Base-by-base conservation (phyloP, 2,113 vertebrate species). In the Zeus faber region DNA sequence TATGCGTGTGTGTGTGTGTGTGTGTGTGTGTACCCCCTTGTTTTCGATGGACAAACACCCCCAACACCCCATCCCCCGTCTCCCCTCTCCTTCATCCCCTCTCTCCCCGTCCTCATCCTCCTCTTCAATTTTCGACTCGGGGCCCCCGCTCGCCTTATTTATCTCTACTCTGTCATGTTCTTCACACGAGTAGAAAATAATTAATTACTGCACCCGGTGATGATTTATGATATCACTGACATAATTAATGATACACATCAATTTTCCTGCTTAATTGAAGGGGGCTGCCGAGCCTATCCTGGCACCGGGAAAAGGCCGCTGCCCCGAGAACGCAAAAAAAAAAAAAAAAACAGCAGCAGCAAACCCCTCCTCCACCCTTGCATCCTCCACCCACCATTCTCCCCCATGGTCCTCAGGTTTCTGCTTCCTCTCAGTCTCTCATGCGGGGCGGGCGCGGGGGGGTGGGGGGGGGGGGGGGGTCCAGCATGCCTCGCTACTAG, bases 221-320 rank as follows among this genome's bases (percentile, higher is more conserved):
- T 94, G 92, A 96, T 96, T 94, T 95, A 96, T 93, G 92, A 92
- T 94, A 93, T 93, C 89, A 90, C 89, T 94, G 94, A 93, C 86
- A 62, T 96, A 94, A 97, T 95, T 96, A 96, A 96, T 94, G 91
- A 93, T 92, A 92, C 89, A 91, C 91, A 95, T 95, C 92, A 93
- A 91, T 93, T 95, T 95, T 92, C 89, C 86, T 87, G 88, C 83
- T 90, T 94, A 96, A 94, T 89, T 94, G 91, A 94, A 93, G 82
- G 84, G 93, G 84, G 88, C 85, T 82, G 78, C 74, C 72, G 72
- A 73, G 78, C 81, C 81, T 69, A 70, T 76, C 77, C 74, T 77
- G 79, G 79, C 77, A 77, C 77, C 48, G 47, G 68, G 77, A 88
- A 88, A 88, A n/a, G 86, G 83, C 82, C 83, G 72, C 68, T 70